These are phyloP conservation scores for Lasioglossum zephyrum DNA, from an alignment of 2,888 invertebrate genomes.

Conservation along the genomic window DNA sequence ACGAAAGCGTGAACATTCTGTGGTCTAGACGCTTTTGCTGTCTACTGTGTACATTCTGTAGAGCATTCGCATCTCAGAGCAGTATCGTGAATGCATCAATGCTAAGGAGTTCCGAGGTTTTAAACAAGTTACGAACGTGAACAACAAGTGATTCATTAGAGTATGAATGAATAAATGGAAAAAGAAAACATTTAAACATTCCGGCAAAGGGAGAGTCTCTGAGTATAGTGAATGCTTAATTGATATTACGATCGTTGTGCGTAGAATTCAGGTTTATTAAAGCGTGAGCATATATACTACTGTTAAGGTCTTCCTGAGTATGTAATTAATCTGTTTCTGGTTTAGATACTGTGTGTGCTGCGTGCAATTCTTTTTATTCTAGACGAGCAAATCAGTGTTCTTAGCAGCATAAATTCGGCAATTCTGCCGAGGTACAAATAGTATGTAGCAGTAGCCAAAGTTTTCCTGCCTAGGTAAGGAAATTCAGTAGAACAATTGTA, in stretches of 20 bases:
- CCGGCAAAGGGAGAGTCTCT: constrained; percentile 73
- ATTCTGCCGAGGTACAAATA: constrained; percentile 74
- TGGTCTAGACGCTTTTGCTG: constrained; percentile 79
- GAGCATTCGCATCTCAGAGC: constrained; percentile 75
- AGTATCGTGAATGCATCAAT: constrained; percentile 64
- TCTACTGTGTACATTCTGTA: constrained; percentile 76
- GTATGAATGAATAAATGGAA: constrained; percentile 63
- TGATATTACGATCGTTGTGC: constrained; percentile 73
- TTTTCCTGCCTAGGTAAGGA: constrained; percentile 70
- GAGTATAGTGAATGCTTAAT: constrained; percentile 74
- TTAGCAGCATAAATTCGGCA: constrained; percentile 72
- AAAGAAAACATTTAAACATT: constrained; percentile 79
- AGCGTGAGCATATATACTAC: constrained; percentile 76
- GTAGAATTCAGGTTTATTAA: constrained; percentile 80
- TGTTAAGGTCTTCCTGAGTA: constrained; percentile 81
- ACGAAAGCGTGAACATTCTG: constrained; percentile 66
- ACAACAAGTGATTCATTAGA: constrained; percentile 63
- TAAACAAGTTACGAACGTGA: constrained; percentile 67
- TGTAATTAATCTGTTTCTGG: constrained; percentile 73
- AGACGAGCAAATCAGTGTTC: constrained; percentile 70
- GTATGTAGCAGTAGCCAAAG: constrained; percentile 77
- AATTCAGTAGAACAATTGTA: constrained; percentile 63
- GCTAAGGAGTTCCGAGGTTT: constrained; percentile 66
- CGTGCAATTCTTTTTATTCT: constrained; percentile 70
- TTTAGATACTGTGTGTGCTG: constrained; percentile 70